A percentile compares a stretch with the other conserved stretches of the same genome.
These are phyloP conservation scores for human (Homo sapiens) DNA, from an alignment of 2,113 vertebrate species.

Conservation along the genomic window GRCh38 chr3:166774001-166774500, in stretches of 20 bases:
- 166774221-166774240: background rate
- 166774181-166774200: background rate
- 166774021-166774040: background rate
- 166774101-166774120: background rate
- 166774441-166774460: background rate
- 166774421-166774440: background rate
- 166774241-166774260: background rate
- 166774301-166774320: background rate
- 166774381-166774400: background rate
- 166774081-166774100: background rate
- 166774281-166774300: background rate
- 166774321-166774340: background rate
- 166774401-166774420: too few relatives aligned
- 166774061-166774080: background rate
- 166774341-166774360: background rate
- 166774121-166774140: background rate
- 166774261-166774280: background rate
- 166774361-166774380: background rate
- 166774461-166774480: background rate
- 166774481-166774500: background rate
- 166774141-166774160: background rate
- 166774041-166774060: background rate
- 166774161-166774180: background rate
- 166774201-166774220: background rate
- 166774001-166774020: background rate